Evolutionary conservation across 2,888 invertebrate species (phyloP).

Genomic region (Ceriagrion tenellum): DNA sequence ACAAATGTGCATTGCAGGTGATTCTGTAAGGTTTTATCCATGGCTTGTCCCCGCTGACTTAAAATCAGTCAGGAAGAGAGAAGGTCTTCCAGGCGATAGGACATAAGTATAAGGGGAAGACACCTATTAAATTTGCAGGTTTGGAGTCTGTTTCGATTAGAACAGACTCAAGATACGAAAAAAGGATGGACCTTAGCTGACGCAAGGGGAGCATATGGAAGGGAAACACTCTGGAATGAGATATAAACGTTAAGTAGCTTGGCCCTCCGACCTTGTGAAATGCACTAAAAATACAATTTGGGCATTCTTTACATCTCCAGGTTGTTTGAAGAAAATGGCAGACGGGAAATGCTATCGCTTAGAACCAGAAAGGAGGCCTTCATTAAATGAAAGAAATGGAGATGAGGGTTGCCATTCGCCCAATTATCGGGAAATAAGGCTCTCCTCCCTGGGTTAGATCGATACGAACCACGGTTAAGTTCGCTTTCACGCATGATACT

Average conservation of each 20-base stretch:
- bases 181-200: not conserved
- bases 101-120: too few relatives aligned
- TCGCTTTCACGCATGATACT: not conserved
- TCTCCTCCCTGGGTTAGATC: not conserved
- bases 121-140: too few relatives aligned
- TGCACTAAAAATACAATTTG: not conserved
- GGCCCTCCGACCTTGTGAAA: not conserved
- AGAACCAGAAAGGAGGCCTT: not conserved
- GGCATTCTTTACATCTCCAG: not conserved
- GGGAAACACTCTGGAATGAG: not conserved
- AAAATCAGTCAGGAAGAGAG: too few relatives aligned
- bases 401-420: not conserved
- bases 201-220: not conserved
- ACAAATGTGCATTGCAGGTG: too few relatives aligned
- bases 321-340: not conserved
- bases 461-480: not conserved
- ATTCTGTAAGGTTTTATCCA: too few relatives aligned
- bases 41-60: too few relatives aligned
- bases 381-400: not conserved
- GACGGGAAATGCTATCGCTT: not conserved
- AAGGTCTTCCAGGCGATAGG: not conserved
- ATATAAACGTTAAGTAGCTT: not conserved
- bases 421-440: not conserved
- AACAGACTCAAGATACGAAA: too few relatives aligned
- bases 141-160: too few relatives aligned